Conservation (phyloP, 2,113 vertebrate species). For the Gila orcuttii region DNA sequence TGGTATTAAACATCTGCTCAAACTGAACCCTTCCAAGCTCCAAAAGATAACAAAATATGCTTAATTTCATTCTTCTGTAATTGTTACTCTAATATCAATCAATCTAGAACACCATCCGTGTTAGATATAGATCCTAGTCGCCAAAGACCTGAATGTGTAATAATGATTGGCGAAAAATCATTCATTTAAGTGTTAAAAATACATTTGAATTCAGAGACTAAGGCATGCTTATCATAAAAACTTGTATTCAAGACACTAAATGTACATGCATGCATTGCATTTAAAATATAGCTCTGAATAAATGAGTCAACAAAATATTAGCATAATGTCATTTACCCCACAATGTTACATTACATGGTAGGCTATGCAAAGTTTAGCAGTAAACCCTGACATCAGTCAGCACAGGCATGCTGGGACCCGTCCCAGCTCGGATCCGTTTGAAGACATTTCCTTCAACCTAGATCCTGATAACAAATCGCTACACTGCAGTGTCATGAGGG, state of each 20-base stretch:
- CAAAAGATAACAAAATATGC: no score
- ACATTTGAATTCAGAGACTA: not conserved
- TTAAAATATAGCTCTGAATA: not conserved
- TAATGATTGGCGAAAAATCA: no score
- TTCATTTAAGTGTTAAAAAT: not conserved
- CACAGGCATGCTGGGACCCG: not conserved
- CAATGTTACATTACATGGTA: not conserved
- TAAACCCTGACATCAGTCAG: not conserved
- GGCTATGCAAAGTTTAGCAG: not conserved
- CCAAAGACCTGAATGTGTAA: no score
- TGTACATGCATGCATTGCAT: not conserved
- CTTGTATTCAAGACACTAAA: no score
- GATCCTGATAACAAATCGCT: not conserved
- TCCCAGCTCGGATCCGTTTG: not conserved
- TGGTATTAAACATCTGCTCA: no score
- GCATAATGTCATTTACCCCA: no score
- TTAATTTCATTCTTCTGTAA: no score
- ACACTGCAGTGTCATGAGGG: not conserved
- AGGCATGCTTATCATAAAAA: not conserved
- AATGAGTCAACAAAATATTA: not conserved
- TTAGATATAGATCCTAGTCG: no score
- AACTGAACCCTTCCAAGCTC: no score
- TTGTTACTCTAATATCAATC: no score
- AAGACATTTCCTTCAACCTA: slow-evolving; percentile 6
- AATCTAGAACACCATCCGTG: no score